Evolutionary conservation across 1,140 invertebrate species (phyloP).

Genomic region (Aphis craccivora): DNA sequence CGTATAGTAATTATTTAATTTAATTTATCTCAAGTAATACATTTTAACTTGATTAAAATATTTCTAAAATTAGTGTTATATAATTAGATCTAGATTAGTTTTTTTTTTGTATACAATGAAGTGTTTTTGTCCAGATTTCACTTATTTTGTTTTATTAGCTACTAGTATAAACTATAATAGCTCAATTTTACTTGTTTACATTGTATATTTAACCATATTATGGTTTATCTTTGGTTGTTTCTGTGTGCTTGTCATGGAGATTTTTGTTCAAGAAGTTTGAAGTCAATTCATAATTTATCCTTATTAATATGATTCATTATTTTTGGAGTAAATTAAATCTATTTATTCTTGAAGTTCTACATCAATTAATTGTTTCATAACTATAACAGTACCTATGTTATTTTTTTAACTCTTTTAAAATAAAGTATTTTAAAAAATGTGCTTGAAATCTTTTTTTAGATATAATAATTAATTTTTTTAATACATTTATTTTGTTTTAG

Average conservation of each 20-base stretch:
- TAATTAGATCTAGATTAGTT: background rate
- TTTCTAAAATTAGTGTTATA: background rate
- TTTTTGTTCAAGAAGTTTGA: background rate
- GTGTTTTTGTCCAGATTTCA: no score
- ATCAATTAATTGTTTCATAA: background rate
- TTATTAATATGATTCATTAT: background rate
- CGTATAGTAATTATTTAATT: background rate
- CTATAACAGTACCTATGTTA: background rate
- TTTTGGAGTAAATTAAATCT: background rate
- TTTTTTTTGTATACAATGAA: no score
- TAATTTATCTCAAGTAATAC: background rate
- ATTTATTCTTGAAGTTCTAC: background rate
- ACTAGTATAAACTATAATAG: no score
- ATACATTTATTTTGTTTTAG: constrained; percentile 62
- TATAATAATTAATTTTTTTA: background rate
- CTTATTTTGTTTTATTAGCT: no score
- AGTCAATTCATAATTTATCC: background rate
- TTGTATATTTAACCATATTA: background rate
- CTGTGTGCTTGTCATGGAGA: background rate
- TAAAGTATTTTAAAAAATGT: background rate
- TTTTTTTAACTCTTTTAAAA: background rate
- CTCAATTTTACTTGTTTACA: no score
- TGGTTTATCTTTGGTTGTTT: background rate
- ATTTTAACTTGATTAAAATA: background rate
- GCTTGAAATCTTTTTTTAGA: background rate